A percentile compares a stretch with the other conserved stretches of the same genome.
Evolutionary conservation across 2,888 invertebrate genomes (phyloP).

Genomic region (Athalia rosae): DNA sequence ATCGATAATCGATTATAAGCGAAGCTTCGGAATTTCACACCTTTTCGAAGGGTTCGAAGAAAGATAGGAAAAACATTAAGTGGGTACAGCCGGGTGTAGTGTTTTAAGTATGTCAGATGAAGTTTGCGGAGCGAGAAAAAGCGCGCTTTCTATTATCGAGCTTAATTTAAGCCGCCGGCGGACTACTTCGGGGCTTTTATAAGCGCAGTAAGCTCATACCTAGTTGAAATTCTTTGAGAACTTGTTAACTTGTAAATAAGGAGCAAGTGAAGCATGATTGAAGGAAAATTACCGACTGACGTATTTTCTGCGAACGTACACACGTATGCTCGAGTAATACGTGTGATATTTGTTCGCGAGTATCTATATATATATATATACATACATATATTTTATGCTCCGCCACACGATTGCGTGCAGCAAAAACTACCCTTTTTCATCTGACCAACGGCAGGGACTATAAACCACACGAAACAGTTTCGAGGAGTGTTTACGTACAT

Average conservation of each 20-base stretch:
- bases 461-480: constrained; percentile 27
- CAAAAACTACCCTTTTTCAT: not conserved
- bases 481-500: not conserved
- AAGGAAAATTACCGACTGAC: constrained; percentile 21
- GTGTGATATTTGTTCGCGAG: too few species aligned
- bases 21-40: constrained; percentile 1
- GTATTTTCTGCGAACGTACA: constrained; percentile 1
- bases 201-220: constrained; percentile 3
- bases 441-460: not conserved
- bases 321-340: not conserved
- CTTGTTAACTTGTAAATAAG: constrained; percentile 43
- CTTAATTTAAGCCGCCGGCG: constrained; percentile 7
- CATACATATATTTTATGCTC: constrained; percentile 2
- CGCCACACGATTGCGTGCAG: constrained; percentile 17
- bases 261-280: constrained; percentile 2
- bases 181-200: constrained; percentile 14
- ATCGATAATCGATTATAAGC: not conserved
- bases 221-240: constrained; percentile 33
- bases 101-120: not conserved
- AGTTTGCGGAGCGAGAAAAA: constrained; percentile 20
- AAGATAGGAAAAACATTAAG: not conserved
- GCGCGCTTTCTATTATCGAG: constrained; percentile 35
- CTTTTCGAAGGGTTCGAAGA: not conserved
- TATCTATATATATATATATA: too few species aligned
- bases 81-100: not conserved